A percentile compares a stretch with the other conserved stretches of the same genome.
Conservation (phyloP, 2,888 invertebrate genomes). For the Trichogramma dendrolimi region DNA sequence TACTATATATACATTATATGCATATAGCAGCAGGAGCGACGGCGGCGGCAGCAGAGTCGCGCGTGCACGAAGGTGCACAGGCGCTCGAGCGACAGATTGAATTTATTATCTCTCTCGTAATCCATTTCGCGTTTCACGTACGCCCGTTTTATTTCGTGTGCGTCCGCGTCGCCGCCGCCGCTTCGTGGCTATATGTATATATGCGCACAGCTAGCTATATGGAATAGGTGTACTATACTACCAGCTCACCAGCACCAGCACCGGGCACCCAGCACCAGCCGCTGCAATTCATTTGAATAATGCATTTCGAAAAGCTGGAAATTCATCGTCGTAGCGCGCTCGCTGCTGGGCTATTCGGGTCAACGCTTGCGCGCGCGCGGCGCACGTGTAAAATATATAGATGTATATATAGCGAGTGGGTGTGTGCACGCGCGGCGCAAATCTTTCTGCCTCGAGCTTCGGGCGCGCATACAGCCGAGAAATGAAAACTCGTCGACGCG, state of each 20-base stretch:
- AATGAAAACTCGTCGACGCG: not conserved
- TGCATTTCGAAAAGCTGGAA: conserved; percentile 25
- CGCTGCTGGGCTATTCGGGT: conserved; percentile 9
- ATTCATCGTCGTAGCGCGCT: conserved; percentile 8
- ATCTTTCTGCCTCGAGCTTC: not conserved
- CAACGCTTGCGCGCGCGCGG: not conserved
- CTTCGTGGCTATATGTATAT: not conserved
- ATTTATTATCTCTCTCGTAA: conserved; percentile 24
- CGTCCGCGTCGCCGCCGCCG: not conserved
- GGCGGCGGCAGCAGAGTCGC: too few relatives aligned
- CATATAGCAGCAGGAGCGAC: too few relatives aligned
- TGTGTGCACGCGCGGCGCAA: too few relatives aligned
- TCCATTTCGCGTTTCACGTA: conserved; percentile 16
- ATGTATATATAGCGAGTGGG: too few relatives aligned
- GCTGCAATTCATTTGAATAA: conserved; percentile 26
- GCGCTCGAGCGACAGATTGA: conserved; percentile 14
- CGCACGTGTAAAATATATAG: conserved; percentile 14
- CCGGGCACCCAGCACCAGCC: too few relatives aligned
- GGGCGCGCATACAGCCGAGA: conserved; percentile 10
- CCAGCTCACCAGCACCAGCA: too few relatives aligned
- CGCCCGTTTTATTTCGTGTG: conserved; percentile 4
- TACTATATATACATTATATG: too few relatives aligned
- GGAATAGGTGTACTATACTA: too few relatives aligned
- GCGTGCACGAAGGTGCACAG: not conserved
- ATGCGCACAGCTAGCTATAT: too few relatives aligned